phyloP scores from a whole-genome alignment of 2,113 vertebrate genomes.

The Condylura cristata region DNA sequence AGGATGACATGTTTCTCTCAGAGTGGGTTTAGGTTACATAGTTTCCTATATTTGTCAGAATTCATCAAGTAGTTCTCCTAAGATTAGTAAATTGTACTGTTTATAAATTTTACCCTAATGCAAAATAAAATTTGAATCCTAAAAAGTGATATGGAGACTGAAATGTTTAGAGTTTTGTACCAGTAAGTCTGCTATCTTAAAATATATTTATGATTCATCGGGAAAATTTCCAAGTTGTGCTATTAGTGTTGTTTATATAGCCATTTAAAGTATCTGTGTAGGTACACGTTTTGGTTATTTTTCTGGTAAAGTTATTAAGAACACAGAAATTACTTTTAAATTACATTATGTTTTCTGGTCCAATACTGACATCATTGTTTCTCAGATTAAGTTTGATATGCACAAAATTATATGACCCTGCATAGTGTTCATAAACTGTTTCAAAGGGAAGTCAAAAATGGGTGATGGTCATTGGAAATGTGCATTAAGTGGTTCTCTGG shows the following conservation, averaged over 20 bases:
- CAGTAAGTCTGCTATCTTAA: neutral
- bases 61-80: neutral
- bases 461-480: neutral
- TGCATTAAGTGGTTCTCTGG: neutral
- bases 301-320: neutral
- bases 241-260: neutral
- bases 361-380: neutral
- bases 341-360: neutral
- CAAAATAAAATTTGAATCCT: neutral
- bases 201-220: neutral
- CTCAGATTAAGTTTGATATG: neutral
- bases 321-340: slow-evolving; percentile 14
- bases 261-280: neutral
- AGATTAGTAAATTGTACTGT: neutral
- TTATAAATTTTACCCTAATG: slow-evolving; percentile 2
- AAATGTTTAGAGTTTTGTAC: neutral
- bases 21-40: neutral
- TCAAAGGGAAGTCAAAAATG: neutral
- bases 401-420: neutral
- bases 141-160: neutral
- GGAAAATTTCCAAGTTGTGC: neutral
- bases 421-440: neutral
- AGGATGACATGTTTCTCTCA: neutral
- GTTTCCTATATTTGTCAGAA: slow-evolving; percentile 35
- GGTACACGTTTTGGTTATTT: slow-evolving; percentile 3